Evolutionary conservation across 1,140 invertebrate genomes (phyloP).

Genomic region (Archegozetes longisetosus): DNA sequence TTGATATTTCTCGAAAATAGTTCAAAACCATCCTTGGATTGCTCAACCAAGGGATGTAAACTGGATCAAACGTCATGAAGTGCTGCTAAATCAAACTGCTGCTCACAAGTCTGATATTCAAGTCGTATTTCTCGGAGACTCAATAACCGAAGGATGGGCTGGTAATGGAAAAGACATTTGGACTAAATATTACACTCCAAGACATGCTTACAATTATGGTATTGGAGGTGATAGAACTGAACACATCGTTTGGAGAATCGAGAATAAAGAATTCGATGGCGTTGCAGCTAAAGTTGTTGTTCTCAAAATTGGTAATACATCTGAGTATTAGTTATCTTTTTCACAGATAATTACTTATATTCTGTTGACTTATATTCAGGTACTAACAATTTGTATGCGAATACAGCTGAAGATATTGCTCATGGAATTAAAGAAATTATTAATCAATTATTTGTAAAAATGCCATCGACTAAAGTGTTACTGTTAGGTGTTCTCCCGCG

Average conservation of each 20-base stretch:
- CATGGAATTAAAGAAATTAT: constrained; percentile 4
- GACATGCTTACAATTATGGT: constrained; percentile 1
- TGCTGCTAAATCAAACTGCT: not conserved
- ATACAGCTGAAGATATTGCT: not conserved
- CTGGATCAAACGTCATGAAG: too few relatives aligned
- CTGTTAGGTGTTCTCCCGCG: constrained; percentile 7
- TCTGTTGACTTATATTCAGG: not conserved
- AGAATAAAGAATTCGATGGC: not conserved
- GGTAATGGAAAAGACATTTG: not conserved
- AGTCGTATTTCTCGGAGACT: not conserved
- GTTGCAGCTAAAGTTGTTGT: not conserved
- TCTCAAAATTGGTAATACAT: not conserved
- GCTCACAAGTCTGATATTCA: not conserved
- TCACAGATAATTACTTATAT: not conserved
- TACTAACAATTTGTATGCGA: not conserved
- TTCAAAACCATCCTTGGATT: too few relatives aligned
- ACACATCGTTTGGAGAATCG: not conserved
- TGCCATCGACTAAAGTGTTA: not conserved
- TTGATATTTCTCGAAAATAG: too few relatives aligned
- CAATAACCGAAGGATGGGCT: constrained; percentile 1
- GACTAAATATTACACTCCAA: not conserved
- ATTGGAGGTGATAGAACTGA: constrained; percentile 8
- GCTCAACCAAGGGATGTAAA: too few relatives aligned
- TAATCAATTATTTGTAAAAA: not conserved
- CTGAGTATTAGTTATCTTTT: not conserved